phyloP scores from a whole-genome alignment of 2,888 invertebrate genomes.

The Colletes collaris region DNA sequence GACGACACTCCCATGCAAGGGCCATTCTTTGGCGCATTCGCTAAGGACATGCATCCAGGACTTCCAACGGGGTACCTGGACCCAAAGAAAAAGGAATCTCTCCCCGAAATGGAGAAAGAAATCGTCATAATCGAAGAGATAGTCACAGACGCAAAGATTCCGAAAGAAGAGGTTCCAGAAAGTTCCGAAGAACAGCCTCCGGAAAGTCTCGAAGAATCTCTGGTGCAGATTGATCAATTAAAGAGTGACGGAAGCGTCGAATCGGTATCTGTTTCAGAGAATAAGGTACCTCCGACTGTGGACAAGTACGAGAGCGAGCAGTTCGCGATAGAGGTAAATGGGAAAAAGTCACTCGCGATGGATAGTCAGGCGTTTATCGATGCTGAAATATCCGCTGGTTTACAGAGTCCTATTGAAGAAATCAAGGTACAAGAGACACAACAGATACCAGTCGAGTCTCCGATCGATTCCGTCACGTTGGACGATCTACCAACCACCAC shows the following conservation, averaged over 20 bases:
- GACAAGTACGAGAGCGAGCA: constrained; percentile 70
- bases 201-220: background rate
- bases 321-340: constrained; percentile 72
- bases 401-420: constrained; percentile 74
- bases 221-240: too few relatives aligned
- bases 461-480: constrained; percentile 64
- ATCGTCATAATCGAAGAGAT: background rate
- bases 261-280: background rate
- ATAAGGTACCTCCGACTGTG: constrained; percentile 1
- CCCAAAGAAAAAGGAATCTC: constrained; percentile 57
- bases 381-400: constrained; percentile 72
- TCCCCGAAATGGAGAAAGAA: background rate
- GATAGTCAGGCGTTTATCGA: constrained; percentile 64
- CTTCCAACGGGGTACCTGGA: background rate
- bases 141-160: background rate
- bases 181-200: background rate
- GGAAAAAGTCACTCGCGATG: constrained; percentile 30
- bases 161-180: background rate
- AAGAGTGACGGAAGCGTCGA: constrained; percentile 15
- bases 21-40: constrained; percentile 74
- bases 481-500: constrained; percentile 72
- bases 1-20: constrained; percentile 67
- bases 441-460: constrained; percentile 52
- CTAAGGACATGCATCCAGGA: constrained; percentile 67
- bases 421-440: constrained; percentile 37